These are phyloP conservation scores for Amniataba percoides DNA, from an alignment of 2,797 vertebrate species.

Conservation along the genomic window DNA sequence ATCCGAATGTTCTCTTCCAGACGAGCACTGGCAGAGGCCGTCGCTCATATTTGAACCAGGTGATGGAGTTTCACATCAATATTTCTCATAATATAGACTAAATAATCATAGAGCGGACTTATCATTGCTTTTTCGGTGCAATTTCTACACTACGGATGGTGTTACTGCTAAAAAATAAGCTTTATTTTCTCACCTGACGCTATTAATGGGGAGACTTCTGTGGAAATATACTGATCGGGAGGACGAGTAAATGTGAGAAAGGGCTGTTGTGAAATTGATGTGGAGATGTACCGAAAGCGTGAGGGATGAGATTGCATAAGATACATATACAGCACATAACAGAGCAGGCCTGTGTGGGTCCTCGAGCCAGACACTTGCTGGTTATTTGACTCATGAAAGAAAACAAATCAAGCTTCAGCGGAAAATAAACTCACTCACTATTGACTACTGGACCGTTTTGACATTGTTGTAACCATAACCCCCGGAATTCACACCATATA, in stretches of 20 bases:
- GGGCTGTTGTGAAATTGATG: conserved; percentile 32
- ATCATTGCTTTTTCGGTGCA: conserved; percentile 32
- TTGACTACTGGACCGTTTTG: conserved; percentile 53
- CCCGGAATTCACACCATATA: conserved; percentile 29
- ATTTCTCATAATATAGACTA: conserved; percentile 80
- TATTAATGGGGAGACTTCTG: conserved; percentile 54
- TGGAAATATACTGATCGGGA: conserved; percentile 60
- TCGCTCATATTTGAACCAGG: conserved; percentile 75
- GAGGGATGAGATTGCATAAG: conserved; percentile 60
- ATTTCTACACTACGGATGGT: conserved; percentile 55
- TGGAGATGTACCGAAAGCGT: conserved; percentile 13
- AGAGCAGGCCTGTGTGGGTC: conserved; percentile 27
- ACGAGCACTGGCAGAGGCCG: conserved; percentile 63
- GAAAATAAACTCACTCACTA: conserved; percentile 71
- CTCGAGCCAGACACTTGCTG: conserved; percentile 44
- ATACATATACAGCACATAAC: conserved; percentile 62
- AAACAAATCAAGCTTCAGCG: conserved; percentile 66
- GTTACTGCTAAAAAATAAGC: conserved; percentile 69
- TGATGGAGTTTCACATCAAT: conserved; percentile 79
- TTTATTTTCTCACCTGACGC: conserved; percentile 69
- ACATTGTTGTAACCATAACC: conserved; percentile 49
- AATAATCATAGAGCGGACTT: conserved; percentile 73
- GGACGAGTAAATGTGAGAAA: conserved; percentile 54
- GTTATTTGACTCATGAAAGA: conserved; percentile 71
- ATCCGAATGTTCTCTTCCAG: conserved; percentile 56